phyloP scores from a whole-genome alignment of 23 tunicate genomes.

The Styela clava region DNA sequence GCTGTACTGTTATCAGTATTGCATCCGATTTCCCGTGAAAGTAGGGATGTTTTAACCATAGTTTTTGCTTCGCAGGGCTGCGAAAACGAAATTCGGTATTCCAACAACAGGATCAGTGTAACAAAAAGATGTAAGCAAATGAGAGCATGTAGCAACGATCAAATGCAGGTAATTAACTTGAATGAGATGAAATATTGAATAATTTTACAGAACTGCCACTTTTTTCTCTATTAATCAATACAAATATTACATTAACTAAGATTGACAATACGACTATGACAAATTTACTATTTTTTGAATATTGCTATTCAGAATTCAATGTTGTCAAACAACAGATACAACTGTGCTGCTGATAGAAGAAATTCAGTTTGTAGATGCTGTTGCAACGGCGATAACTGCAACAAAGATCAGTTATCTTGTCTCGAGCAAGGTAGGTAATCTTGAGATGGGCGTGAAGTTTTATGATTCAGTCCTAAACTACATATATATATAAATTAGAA shows the following conservation, averaged over 20 bases:
- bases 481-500: too few relatives aligned
- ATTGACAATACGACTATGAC: too few relatives aligned
- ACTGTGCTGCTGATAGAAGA: conserved; percentile 19
- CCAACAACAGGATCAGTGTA: background rate
- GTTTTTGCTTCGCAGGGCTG: too few relatives aligned
- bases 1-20: too few relatives aligned
- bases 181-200: too few relatives aligned
- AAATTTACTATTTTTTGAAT: too few relatives aligned
- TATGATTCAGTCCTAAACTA: background rate
- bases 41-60: too few relatives aligned
- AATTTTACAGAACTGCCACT: too few relatives aligned
- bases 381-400: conserved; percentile 20
- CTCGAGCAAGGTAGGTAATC: conserved; percentile 8
- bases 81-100: conserved; percentile 27
- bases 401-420: conserved; percentile 16
- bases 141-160: conserved; percentile 24
- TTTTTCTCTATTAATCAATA: too few relatives aligned
- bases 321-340: conserved; percentile 4
- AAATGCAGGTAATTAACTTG: conserved; percentile 17
- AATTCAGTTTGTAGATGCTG: conserved; percentile 32
- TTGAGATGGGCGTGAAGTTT: background rate
- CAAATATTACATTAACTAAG: too few relatives aligned
- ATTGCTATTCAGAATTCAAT: background rate
- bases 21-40: too few relatives aligned
- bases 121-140: conserved; percentile 27